Conservation (phyloP, 2,888 invertebrate species). For the Lasioglossum calceatum region DNA sequence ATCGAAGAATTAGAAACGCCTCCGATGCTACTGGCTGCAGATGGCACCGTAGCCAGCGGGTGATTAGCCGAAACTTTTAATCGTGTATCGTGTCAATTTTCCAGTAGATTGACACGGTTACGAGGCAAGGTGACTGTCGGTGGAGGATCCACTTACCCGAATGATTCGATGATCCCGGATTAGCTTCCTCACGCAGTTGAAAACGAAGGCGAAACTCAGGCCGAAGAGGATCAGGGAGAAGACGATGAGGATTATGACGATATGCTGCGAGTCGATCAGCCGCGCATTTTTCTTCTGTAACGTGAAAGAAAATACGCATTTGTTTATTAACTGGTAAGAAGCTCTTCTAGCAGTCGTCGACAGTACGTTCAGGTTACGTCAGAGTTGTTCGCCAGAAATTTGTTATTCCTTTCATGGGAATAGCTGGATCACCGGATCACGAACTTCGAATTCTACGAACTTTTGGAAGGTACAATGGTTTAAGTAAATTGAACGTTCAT, state of each 20-base stretch:
- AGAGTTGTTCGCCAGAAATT: too few relatives aligned
- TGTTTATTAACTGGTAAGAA: background rate
- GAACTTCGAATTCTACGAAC: background rate
- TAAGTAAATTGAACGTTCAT: background rate
- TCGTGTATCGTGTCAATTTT: conserved; percentile 24
- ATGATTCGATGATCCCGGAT: conserved; percentile 94
- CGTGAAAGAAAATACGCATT: background rate
- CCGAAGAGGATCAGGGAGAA: conserved; percentile 94
- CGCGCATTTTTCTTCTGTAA: conserved; percentile 74
- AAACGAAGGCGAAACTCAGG: conserved; percentile 95
- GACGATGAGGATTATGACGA: conserved; percentile 94
- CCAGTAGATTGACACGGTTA: background rate
- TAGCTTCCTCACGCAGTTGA: conserved; percentile 94
- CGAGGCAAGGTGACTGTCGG: background rate
- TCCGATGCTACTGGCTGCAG: background rate
- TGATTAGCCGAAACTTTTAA: conserved; percentile 3
- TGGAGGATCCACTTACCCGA: conserved; percentile 87
- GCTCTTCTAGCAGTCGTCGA: background rate
- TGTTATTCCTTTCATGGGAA: background rate
- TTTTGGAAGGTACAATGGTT: background rate
- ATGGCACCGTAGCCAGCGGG: background rate
- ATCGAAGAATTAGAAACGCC: conserved; percentile 36
- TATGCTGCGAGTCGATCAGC: conserved; percentile 88
- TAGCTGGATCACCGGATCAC: background rate
- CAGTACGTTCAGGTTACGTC: too few relatives aligned